Evolutionary conservation across 1,140 invertebrate genomes (phyloP), one percentile per base, ranked within the genome.

Genomic region (Rhyacophila brunnea): DNA sequence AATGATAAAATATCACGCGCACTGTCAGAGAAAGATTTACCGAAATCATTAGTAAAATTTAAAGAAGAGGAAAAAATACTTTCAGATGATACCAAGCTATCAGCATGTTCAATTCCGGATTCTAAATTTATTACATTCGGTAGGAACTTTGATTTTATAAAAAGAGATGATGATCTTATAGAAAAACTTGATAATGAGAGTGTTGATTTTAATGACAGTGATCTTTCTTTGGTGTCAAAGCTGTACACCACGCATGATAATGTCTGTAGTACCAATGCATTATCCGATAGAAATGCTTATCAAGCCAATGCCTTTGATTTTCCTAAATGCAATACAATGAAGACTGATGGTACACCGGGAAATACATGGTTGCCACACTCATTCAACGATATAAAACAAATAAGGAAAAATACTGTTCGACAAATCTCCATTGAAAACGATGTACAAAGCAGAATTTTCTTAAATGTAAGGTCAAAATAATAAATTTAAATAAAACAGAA

Each of bases 121-220:
- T 23, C 36, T 11, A 56, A 38, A 56, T 10, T 34, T 47, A 44
- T 56, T 6, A 56, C 53, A n/a, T 13, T 6, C 13, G 44, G 38
- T 46, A 35, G 44, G 36, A 17, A 56, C 23, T 47, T 13, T 47
- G 53, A 56, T 40, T 9, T 11, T 20, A 13, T 56, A 14, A 19
- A 38, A 10, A 47, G 19, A 10, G 32, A 56, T 48, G 45, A 56
- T 47, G 42, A 40, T 34, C 28, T 54, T 1, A 19, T 51, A 2
- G 48, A 51, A 17, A 46, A 18, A 18, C 32, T 34, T 18, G 28
- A 42, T 42, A 20, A 54, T 35, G 52, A 54, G 6, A 45, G 40
- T 18, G 11, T 54, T n/a, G 43, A 38, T 19, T 56, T 56, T 34
- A 42, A 56, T 40, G 53, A 56, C 6, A 19, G 14, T 45, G 43